Evolutionary conservation across 2,888 invertebrate genomes (phyloP).

Genomic region (Drosophila kanekoi): DNA sequence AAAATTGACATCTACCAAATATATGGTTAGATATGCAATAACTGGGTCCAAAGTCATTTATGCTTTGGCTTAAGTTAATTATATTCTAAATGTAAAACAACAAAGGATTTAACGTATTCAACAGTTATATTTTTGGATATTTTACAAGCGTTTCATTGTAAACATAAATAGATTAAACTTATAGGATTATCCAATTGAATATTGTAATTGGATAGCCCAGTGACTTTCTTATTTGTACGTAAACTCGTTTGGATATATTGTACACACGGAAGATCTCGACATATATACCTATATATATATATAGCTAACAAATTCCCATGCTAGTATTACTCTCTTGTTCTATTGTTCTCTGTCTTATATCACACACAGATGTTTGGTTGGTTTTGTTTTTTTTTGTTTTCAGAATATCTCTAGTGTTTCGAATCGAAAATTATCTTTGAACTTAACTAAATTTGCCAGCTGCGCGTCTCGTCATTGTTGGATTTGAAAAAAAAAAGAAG

Average conservation of each 20-base stretch:
- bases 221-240: constrained; percentile 68
- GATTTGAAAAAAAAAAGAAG: constrained; percentile 4
- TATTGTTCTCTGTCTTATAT: constrained; percentile 69
- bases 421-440: constrained; percentile 24
- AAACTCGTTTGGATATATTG: constrained; percentile 54
- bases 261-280: constrained; percentile 63
- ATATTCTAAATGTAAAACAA: not conserved
- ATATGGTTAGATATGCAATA: no score
- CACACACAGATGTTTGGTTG: constrained; percentile 56
- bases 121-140: constrained; percentile 42
- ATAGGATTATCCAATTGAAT: constrained; percentile 28
- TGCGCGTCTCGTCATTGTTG: constrained; percentile 17
- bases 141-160: constrained; percentile 67
- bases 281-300: not conserved
- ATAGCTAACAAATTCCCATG: constrained; percentile 35
- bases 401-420: constrained; percentile 45
- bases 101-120: constrained; percentile 8
- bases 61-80: no score
- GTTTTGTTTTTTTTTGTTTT: constrained; percentile 9
- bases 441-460: constrained; percentile 22
- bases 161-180: constrained; percentile 64
- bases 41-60: no score
- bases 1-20: no score
- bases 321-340: constrained; percentile 26
- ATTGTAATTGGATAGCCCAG: constrained; percentile 25